Evolutionary conservation across 1,140 invertebrate genomes (phyloP), one percentile per base, ranked within the genome.

Genomic region (Heterodera schachtii): DNA sequence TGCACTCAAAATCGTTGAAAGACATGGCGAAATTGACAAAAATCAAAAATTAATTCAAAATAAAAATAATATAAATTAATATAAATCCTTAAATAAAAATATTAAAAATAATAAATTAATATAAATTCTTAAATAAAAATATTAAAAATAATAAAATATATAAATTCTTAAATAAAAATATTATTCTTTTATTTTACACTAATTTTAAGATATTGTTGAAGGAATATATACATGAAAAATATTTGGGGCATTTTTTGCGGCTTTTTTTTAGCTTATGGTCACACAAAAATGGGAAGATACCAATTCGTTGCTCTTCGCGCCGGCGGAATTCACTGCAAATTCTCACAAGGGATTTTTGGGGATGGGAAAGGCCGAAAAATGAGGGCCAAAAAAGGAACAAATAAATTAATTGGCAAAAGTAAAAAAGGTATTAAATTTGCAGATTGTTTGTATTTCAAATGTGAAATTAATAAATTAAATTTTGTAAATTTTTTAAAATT

Each of bases 71-170:
- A n/a, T n/a, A n/a, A n/a, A n/a, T n/a, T n/a, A n/a, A n/a, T n/a
- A n/a, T n/a, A n/a, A n/a, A n/a, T n/a, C n/a, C n/a, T n/a, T n/a
- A n/a, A n/a, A n/a, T n/a, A n/a, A n/a, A n/a, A n/a, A n/a, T n/a
- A n/a, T n/a, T n/a, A 19, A 64, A 52, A 52, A n/a, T 52, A 52
- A n/a, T n/a, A 64, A 64, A 64, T 64, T 64, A 64, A 64, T 64
- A n/a, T 52, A 11, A 52, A 52, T 52, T 49, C 49, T 8, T 52
- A 6, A 64, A 5, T 64, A 19, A 64, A 19, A 19, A 64, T 64
- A 19, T 19, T n/a, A 31, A n/a, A n/a, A n/a, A n/a, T n/a, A n/a
- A n/a, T n/a, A n/a, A n/a, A n/a, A n/a, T n/a, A n/a, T n/a, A n/a
- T n/a, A n/a, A n/a, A n/a, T n/a, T n/a, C n/a, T n/a, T n/a, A n/a